Conservation (phyloP, 1,140 invertebrate species). For the Aphidius ervi region DNA sequence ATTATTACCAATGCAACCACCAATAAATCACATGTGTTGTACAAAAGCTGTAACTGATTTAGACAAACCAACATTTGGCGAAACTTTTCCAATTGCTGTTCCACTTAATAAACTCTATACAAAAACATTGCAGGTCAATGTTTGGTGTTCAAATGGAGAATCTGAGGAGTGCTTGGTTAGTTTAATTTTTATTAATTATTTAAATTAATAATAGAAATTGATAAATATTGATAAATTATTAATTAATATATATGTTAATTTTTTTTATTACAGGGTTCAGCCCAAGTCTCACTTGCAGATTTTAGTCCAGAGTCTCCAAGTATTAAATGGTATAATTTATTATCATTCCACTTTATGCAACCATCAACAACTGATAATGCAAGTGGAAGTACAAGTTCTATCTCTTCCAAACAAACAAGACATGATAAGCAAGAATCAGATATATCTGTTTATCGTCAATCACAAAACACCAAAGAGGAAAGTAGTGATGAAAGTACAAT, state of each 20-base stretch:
- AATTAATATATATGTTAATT: slow-evolving; percentile 9
- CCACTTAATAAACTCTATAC: slow-evolving; percentile 70
- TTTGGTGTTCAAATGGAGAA: slow-evolving; percentile 66
- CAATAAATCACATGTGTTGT: slow-evolving; percentile 61
- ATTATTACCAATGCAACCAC: slow-evolving; percentile 66
- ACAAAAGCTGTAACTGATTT: slow-evolving; percentile 72
- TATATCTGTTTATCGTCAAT: slow-evolving; percentile 44
- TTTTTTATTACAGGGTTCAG: slow-evolving; percentile 72
- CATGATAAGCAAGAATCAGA: slow-evolving; percentile 56
- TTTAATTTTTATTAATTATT: slow-evolving; percentile 10
- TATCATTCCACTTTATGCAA: slow-evolving; percentile 84
- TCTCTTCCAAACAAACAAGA: slow-evolving; percentile 35
- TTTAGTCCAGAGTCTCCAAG: slow-evolving; percentile 79
- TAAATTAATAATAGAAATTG: not conserved
- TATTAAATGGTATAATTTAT: slow-evolving; percentile 92
- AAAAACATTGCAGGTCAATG: slow-evolving; percentile 86
- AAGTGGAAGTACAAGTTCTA: slow-evolving; percentile 25
- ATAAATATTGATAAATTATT: slow-evolving; percentile 14
- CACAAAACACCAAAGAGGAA: slow-evolving; percentile 69
- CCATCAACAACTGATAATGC: slow-evolving; percentile 45
- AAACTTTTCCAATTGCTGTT: slow-evolving; percentile 73
- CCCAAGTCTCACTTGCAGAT: slow-evolving; percentile 92
- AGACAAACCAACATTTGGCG: slow-evolving; percentile 74
- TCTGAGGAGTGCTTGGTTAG: slow-evolving; percentile 74
- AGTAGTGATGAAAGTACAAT: slow-evolving; percentile 96